phyloP scores from a whole-genome alignment of 2,113 vertebrate genomes.

The Heloderma charlesbogerti region DNA sequence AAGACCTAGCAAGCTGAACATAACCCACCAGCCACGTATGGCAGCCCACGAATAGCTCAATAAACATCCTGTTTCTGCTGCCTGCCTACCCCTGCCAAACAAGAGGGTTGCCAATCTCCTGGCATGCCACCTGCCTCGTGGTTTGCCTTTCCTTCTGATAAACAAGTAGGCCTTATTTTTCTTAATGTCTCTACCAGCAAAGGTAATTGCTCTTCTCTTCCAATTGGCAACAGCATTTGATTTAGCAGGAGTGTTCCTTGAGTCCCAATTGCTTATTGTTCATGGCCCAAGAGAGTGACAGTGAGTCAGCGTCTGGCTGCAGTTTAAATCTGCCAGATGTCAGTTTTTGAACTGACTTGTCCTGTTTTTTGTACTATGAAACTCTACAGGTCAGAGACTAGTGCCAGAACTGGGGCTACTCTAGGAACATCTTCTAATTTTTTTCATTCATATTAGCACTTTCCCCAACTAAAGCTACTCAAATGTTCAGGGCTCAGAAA shows the following conservation, averaged over 20 bases:
- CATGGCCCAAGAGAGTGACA: constrained; percentile 52
- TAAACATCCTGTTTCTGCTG: not conserved
- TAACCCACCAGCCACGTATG: not conserved
- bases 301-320: constrained; percentile 45
- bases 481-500: not conserved
- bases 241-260: constrained; percentile 52
- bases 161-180: not conserved
- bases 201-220: not conserved
- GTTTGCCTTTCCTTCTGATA: not conserved
- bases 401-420: not conserved
- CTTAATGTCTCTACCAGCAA: not conserved
- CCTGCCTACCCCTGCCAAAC: not conserved
- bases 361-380: not conserved
- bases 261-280: not conserved
- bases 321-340: constrained; percentile 24
- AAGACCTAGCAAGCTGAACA: not conserved
- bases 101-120: not conserved
- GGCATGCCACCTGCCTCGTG: not conserved
- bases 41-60: not conserved
- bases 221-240: not conserved
- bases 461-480: not conserved
- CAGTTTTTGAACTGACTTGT: not conserved
- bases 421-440: not conserved
- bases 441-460: not conserved
- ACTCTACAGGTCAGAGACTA: not conserved